Evolutionary conservation across 1,140 invertebrate species (phyloP).

Genomic region (Euura lappo): DNA sequence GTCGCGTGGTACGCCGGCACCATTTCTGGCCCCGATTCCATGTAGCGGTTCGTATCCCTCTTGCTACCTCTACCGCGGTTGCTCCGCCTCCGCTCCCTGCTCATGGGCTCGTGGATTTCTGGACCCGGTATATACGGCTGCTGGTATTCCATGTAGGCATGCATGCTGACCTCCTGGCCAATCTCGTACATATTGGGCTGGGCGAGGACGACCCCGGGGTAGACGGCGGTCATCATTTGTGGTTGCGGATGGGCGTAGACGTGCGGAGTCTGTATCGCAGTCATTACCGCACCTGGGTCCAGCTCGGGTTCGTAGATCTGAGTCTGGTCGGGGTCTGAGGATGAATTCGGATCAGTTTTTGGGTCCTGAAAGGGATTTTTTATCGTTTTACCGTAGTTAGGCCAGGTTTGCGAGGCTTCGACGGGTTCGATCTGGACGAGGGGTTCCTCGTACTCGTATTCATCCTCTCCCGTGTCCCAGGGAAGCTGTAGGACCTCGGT

Average conservation of each 20-base stretch:
- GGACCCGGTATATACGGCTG: slow-evolving; percentile 32
- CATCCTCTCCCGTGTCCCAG: slow-evolving; percentile 45
- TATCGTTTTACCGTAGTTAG: slow-evolving; percentile 40
- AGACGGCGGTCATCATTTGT: slow-evolving; percentile 34
- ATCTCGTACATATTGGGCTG: slow-evolving; percentile 30
- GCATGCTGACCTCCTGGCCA: slow-evolving; percentile 19
- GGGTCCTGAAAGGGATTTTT: too few relatives aligned
- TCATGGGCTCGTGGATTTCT: slow-evolving; percentile 35
- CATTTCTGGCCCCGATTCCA: slow-evolving; percentile 43
- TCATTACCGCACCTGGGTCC: slow-evolving; percentile 14
- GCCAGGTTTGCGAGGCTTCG: slow-evolving; percentile 42
- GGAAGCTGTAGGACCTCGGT: slow-evolving; percentile 51
- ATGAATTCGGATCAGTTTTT: slow-evolving; percentile 16
- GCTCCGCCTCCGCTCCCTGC: slow-evolving; percentile 35
- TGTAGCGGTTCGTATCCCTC: slow-evolving; percentile 38
- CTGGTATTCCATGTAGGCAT: slow-evolving; percentile 27
- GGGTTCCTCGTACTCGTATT: slow-evolving; percentile 30
- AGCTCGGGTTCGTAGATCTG: background rate
- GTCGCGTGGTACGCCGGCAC: slow-evolving; percentile 40
- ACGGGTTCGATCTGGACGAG: slow-evolving; percentile 20
- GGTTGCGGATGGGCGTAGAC: slow-evolving; percentile 31
- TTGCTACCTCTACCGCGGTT: slow-evolving; percentile 38
- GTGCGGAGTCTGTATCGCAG: slow-evolving; percentile 31
- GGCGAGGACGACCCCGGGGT: slow-evolving; percentile 34
- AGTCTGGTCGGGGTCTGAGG: background rate